Percentiles rank a stretch among this genome's conserved stretches.
phyloP scores from a whole-genome alignment of 2,113 vertebrate genomes.

The Proteles cristata region DNA sequence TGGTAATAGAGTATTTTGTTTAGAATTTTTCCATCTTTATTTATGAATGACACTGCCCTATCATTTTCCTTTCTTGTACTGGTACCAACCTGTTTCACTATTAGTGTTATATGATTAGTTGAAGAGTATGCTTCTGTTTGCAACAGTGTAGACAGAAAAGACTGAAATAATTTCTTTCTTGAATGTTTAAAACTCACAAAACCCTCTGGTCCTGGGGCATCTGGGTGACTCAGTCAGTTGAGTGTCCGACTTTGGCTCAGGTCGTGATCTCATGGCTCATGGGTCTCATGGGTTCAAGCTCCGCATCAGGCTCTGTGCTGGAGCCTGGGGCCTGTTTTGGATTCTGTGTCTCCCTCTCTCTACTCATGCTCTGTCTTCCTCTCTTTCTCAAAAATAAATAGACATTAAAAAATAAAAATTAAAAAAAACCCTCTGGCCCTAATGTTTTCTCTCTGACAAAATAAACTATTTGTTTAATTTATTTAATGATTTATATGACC shows the following conservation, averaged over 20 bases:
- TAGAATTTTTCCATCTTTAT: constrained; percentile 42
- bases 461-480: constrained; percentile 29
- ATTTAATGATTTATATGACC: not conserved
- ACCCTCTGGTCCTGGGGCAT: not conserved
- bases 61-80: constrained; percentile 18
- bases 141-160: not conserved
- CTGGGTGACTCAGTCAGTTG: too few species aligned
- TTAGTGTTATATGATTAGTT: constrained; percentile 9
- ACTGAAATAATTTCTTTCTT: not conserved
- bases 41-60: not conserved
- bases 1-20: constrained; percentile 6
- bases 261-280: too few species aligned
- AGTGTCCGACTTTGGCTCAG: too few species aligned
- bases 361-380: too few species aligned
- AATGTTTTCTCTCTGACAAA: constrained; percentile 10
- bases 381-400: too few species aligned
- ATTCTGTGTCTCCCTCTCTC: too few species aligned
- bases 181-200: constrained; percentile 50
- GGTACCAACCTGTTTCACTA: constrained; percentile 6
- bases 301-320: too few species aligned
- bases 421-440: not conserved
- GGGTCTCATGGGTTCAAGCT: too few species aligned
- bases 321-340: too few species aligned
- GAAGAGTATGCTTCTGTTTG: not conserved
- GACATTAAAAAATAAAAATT: too few species aligned